phyloP scores from a whole-genome alignment of 2,113 vertebrate genomes.

The Naja naja region DNA sequence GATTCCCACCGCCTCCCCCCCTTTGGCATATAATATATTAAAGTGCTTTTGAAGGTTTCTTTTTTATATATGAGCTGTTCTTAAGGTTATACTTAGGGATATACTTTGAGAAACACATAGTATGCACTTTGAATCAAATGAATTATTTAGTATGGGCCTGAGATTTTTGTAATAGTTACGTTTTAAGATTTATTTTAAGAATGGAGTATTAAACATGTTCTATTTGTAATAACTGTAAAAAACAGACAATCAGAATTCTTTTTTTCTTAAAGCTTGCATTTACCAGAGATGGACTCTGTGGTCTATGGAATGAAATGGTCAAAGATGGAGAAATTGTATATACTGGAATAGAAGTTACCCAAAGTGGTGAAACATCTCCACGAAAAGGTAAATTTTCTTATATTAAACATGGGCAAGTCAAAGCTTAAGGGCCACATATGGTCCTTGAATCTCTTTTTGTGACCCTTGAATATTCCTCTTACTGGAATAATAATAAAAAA shows the following conservation, averaged over 20 bases:
- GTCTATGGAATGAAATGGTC: slow-evolving; percentile 99
- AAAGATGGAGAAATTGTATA: slow-evolving; percentile 97
- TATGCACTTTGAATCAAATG: not conserved
- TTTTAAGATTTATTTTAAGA: not conserved
- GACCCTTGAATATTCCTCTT: not conserved
- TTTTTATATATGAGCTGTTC: not conserved
- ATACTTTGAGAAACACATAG: not conserved
- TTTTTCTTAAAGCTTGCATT: slow-evolving; percentile 84
- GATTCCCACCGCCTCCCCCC: not conserved
- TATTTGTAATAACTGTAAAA: slow-evolving; percentile 1
- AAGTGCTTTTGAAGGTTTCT: not conserved
- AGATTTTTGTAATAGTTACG: not conserved
- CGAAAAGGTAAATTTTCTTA: slow-evolving; percentile 71
- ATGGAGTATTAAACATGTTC: not conserved
- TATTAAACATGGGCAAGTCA: not conserved
- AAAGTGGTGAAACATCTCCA: slow-evolving; percentile 75
- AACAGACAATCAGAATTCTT: slow-evolving; percentile 3
- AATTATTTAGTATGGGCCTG: not conserved
- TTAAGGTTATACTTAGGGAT: not conserved
- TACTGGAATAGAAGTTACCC: slow-evolving; percentile 81
- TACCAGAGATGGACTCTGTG: slow-evolving; percentile 91
- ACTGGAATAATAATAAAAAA: not conserved
- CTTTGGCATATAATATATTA: not conserved
- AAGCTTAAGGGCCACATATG: not conserved
- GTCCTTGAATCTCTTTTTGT: not conserved